Evolutionary conservation across 2,888 invertebrate species (phyloP).

Genomic region (Calameuta pallipes): DNA sequence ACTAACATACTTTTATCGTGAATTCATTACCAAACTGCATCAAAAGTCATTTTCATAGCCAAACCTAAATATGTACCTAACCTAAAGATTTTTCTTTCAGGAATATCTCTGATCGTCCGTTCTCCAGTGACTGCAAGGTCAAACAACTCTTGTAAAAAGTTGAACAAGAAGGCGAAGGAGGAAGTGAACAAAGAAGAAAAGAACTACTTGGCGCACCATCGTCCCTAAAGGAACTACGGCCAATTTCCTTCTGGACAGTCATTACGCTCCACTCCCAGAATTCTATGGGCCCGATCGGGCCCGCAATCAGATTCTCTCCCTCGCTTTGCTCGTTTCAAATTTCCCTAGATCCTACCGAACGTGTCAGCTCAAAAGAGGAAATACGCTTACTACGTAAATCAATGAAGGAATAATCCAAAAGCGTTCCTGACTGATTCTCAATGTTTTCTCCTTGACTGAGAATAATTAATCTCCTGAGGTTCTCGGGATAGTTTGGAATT

Average conservation of each 20-base stretch:
- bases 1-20: neutral
- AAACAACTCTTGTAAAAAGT: neutral
- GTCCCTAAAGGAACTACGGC: constrained; percentile 35
- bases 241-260: constrained; percentile 27
- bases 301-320: neutral
- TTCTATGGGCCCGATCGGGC: neutral
- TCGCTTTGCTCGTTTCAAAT: neutral
- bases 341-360: neutral
- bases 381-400: neutral
- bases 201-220: neutral
- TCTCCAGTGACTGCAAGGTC: neutral
- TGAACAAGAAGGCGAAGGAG: neutral
- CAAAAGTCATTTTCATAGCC: neutral
- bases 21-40: neutral
- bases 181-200: neutral
- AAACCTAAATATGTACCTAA: neutral
- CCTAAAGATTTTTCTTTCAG: neutral
- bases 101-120: neutral
- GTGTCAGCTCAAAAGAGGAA: neutral
- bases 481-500: neutral
- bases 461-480: neutral
- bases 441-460: neutral
- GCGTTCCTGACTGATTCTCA: neutral
- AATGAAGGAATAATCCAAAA: neutral
- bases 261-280: neutral